These are phyloP conservation scores for Drosophila persimilis DNA, from an alignment of 1,140 invertebrate genomes.

Conservation along the genomic window DNA sequence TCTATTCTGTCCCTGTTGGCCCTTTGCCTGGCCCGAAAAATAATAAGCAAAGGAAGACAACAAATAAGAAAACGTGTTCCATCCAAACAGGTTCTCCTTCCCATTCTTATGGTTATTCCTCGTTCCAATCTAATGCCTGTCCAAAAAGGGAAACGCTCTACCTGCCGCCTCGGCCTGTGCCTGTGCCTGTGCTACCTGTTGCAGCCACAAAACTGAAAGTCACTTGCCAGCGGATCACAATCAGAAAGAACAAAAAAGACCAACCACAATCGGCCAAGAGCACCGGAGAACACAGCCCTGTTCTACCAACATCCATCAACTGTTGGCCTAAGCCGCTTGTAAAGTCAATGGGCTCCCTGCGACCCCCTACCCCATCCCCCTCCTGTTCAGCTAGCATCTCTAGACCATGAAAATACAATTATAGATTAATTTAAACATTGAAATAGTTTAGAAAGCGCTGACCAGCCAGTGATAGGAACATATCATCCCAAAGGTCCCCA, in stretches of 20 bases:
- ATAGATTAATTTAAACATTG: too few relatives aligned
- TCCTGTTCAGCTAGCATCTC: too few relatives aligned
- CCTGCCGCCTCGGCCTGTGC: conserved; percentile 12
- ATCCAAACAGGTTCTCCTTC: conserved; percentile 31
- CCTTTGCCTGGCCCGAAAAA: not conserved
- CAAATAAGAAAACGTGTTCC: conserved; percentile 27
- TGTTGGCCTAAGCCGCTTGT: conserved; percentile 61
- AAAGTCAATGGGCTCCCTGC: conserved; percentile 60
- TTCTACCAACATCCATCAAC: not conserved
- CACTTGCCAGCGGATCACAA: conserved; percentile 51
- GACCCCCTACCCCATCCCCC: too few relatives aligned
- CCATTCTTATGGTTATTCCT: not conserved
- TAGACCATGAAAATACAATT: too few relatives aligned
- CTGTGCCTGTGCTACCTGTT: conserved; percentile 34
- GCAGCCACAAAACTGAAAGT: conserved; percentile 66
- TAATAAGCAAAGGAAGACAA: conserved; percentile 13
- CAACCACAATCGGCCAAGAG: conserved; percentile 6
- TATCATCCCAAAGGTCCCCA: too few relatives aligned
- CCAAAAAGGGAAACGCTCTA: conserved; percentile 19
- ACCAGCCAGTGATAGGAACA: too few relatives aligned
- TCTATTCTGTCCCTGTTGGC: not conserved
- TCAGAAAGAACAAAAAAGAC: conserved; percentile 19
- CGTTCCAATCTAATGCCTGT: conserved; percentile 10
- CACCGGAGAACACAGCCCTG: conserved; percentile 3
- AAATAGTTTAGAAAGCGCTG: too few relatives aligned